Percentiles rank a stretch among this genome's conserved stretches.
phyloP scores from a whole-genome alignment of 2,113 vertebrate genomes.

The Dicentrarchus labrax region DNA sequence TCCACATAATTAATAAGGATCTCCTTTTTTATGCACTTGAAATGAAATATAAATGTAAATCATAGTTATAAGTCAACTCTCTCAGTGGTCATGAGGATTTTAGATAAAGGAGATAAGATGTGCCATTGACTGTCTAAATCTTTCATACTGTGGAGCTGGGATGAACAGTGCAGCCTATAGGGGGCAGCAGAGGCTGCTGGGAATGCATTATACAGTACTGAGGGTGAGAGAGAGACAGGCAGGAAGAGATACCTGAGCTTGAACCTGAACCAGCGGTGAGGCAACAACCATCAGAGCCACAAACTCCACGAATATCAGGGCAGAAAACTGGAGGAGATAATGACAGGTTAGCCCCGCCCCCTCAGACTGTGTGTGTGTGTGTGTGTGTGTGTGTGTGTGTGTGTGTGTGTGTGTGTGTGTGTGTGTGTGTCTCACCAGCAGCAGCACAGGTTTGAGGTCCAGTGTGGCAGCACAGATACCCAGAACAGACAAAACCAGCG shows the following conservation, averaged over 20 bases:
- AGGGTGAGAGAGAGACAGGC: not conserved
- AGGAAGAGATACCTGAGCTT: conserved; percentile 63
- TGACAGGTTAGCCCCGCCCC: not conserved
- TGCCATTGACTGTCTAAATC: too few species aligned
- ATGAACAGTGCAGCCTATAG: conserved; percentile 2
- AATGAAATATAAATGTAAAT: too few species aligned
- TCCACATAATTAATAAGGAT: too few species aligned
- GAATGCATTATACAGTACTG: too few species aligned
- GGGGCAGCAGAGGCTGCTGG: not conserved
- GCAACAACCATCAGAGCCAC: conserved; percentile 74
- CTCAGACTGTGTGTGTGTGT: not conserved
- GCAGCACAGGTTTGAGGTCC: conserved; percentile 65
- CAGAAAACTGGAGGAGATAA: conserved; percentile 61
- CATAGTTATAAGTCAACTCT: too few species aligned
- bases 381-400: not conserved
- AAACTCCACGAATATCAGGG: conserved; percentile 73
- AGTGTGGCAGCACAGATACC: conserved; percentile 61
- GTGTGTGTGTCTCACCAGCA: conserved; percentile 63
- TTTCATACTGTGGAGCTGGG: not conserved
- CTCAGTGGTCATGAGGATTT: too few species aligned
- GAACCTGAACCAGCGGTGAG: conserved; percentile 70
- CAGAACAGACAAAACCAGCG: conserved; percentile 64
- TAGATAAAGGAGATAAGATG: too few species aligned
- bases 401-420: conserved; percentile 20
- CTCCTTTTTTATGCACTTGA: too few species aligned